Base-by-base conservation (phyloP, 2,888 invertebrate genomes). In the Phymatocera aterrima region DNA sequence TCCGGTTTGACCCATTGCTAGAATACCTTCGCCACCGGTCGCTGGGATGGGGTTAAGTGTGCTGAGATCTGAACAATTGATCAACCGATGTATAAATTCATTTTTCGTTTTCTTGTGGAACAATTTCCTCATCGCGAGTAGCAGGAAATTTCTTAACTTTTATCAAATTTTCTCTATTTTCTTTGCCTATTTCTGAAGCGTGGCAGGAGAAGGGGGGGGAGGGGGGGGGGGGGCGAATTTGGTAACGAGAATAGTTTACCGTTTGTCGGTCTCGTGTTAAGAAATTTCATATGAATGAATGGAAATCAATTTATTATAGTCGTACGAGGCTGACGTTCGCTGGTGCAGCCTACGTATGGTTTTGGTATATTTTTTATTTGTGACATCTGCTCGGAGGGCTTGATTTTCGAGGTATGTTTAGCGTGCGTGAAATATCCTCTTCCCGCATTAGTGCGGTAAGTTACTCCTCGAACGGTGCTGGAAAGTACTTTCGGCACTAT, bases 271-370 rank as follows among this genome's bases (percentile, higher is more conserved):
- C 61, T 37, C 61, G 37, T 34, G 61, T 68, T 24, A 68, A 68
- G 43, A 68, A 24, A 46, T 46, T 46, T 46, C 21, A 68, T n/a
- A 68, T 68, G 24, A 68, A 68, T 68, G 43, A 68, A 68, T 68
- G 5, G 15, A 68, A 46, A 68, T 46, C 68, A 68, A 68, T 68
- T 68, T 68, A 68, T 68, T 68, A 46, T 68, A 68, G 46, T 68
- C 28, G 46, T 46, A 46, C 68, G 24, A 64, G 64, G 37, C n/a
- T 31, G 37, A 64, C 64, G n/a, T n/a, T n/a, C n/a, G n/a, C n/a
- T n/a, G n/a, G n/a, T n/a, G n/a, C n/a, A n/a, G n/a, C n/a, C n/a
- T n/a, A n/a, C n/a, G n/a, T 64, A 8, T 18, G 34, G 37, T 37
- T 37, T 34, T 37, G n/a, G n/a, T n/a, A n/a, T 21, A 18, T 51